Conservation (phyloP, 23 tunicate species). For the Clavelina lepadiformis region DNA sequence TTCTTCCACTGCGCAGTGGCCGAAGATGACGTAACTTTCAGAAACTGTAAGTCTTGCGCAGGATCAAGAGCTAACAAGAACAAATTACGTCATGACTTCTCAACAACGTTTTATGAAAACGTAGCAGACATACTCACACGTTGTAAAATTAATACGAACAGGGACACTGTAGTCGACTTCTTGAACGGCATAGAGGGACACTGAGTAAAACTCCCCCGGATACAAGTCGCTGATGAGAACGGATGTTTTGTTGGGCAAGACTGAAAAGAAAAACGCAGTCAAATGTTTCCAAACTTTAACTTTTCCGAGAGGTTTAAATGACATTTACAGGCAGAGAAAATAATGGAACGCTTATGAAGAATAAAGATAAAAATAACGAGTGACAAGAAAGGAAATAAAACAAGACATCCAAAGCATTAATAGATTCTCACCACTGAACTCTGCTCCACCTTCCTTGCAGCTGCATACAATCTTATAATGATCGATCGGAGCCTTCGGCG, state of each 20-base stretch:
- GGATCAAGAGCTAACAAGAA: constrained; percentile 6
- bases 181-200: constrained; percentile 16
- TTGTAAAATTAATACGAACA: constrained; percentile 17
- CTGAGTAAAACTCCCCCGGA: constrained; percentile 18
- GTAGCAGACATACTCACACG: constrained; percentile 32
- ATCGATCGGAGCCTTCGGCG: constrained; percentile 25
- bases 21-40: constrained; percentile 16
- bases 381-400: too few species aligned
- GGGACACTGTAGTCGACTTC: constrained; percentile 8
- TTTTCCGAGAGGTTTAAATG: too few species aligned
- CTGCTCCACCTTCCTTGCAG: constrained; percentile 38
- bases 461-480: constrained; percentile 22
- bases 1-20: constrained; percentile 6
- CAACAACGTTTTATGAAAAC: neutral
- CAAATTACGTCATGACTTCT: neutral
- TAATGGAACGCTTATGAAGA: too few species aligned
- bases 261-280: too few species aligned
- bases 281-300: too few species aligned
- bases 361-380: too few species aligned
- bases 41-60: constrained; percentile 4
- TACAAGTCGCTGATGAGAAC: constrained; percentile 8
- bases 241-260: constrained; percentile 23
- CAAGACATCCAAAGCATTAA: too few species aligned
- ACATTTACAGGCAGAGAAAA: too few species aligned
- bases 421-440: constrained; percentile 23